phyloP scores from a whole-genome alignment of 2,797 vertebrate species.

The Diplodus puntazzo region DNA sequence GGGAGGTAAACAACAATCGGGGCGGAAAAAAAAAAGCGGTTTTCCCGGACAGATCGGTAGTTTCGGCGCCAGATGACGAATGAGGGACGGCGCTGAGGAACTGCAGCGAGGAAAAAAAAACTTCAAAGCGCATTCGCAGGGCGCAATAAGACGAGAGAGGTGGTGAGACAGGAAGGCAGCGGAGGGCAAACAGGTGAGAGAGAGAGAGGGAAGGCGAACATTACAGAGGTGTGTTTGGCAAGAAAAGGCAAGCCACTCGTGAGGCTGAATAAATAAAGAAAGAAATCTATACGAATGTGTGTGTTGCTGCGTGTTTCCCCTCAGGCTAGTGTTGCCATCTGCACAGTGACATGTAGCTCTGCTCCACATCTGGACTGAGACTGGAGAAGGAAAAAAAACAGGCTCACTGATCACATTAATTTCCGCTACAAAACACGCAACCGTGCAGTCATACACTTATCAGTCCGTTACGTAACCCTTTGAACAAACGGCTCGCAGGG shows the following conservation, averaged over 20 bases:
- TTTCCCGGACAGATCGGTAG: not conserved
- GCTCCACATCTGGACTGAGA: slow-evolving; percentile 49
- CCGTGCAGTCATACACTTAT: not conserved
- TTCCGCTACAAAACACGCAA: not conserved
- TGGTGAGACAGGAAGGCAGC: not conserved
- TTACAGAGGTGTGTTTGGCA: not conserved
- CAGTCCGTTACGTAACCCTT: slow-evolving; percentile 20
- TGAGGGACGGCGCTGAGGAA: not conserved
- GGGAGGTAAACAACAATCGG: slow-evolving; percentile 12
- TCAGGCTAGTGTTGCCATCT: slow-evolving; percentile 49
- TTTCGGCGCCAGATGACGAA: not conserved
- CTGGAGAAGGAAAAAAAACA: slow-evolving; percentile 3
- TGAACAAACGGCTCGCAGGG: slow-evolving; percentile 33
- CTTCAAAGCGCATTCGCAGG: not conserved
- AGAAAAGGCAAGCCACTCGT: slow-evolving; percentile 11
- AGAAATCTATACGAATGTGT: not conserved
- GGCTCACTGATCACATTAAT: slow-evolving; percentile 29
- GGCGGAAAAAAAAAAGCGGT: not conserved
- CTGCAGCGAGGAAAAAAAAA: slow-evolving; percentile 12
- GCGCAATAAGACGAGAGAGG: not conserved
- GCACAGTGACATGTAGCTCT: slow-evolving; percentile 34
- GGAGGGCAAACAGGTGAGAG: not conserved
- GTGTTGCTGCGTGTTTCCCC: slow-evolving; percentile 10
- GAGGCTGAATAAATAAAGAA: slow-evolving; percentile 1
- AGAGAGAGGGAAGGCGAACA: slow-evolving; percentile 9